phyloP scores from a whole-genome alignment of 2,797 vertebrate species.

The Myiotriccus ornatus region DNA sequence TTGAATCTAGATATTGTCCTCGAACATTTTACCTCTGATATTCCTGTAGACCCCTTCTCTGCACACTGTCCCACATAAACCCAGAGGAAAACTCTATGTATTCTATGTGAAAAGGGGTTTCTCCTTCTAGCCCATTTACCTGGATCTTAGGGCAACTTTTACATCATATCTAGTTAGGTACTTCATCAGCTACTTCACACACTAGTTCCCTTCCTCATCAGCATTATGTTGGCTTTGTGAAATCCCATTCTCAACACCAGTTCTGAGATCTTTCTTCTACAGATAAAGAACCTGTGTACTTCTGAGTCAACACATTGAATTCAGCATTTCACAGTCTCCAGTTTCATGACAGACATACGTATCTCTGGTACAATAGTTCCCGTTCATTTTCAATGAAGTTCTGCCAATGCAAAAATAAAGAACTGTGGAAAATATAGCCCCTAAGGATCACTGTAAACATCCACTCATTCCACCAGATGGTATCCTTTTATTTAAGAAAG shows the following conservation, averaged over 20 bases:
- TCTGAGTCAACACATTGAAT: neutral
- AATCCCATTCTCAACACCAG: neutral
- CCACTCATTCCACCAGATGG: neutral
- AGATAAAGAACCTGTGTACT: neutral
- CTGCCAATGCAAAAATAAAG: neutral
- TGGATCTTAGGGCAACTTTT: neutral
- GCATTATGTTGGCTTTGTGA: neutral
- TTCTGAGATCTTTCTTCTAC: neutral
- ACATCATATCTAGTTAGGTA: neutral
- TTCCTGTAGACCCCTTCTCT: neutral
- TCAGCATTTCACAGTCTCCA: neutral
- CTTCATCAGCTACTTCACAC: neutral
- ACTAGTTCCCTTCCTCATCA: neutral
- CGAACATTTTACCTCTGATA: neutral
- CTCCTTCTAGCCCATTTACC: neutral
- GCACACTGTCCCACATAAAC: neutral
- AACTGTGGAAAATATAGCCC: neutral
- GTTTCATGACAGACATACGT: neutral
- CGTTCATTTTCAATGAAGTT: neutral
- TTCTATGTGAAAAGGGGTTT: neutral
- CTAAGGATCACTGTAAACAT: neutral
- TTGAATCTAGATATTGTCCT: neutral
- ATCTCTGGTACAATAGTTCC: neutral
- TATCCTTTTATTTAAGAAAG: neutral
- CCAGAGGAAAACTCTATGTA: neutral